A percentile compares a stretch with the other conserved stretches of the same genome.
phyloP scores from a whole-genome alignment of 2,888 invertebrate species.

The Hermodice carunculata region DNA sequence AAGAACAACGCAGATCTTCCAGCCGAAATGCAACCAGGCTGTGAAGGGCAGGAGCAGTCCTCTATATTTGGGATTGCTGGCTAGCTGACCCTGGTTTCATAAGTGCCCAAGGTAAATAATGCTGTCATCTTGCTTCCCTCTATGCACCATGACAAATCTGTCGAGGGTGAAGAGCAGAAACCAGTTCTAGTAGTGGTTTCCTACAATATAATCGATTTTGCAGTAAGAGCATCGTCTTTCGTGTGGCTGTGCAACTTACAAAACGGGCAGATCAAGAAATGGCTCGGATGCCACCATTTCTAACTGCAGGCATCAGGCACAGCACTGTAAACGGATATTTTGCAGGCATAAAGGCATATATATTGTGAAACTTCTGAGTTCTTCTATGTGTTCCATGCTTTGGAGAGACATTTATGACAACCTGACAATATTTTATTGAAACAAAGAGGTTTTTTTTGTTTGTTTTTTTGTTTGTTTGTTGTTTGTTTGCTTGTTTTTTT shows the following conservation, averaged over 20 bases:
- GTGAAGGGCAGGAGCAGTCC: conserved; percentile 3
- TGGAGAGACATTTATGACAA: too few relatives aligned
- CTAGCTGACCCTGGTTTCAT: conserved; percentile 5
- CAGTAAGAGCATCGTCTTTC: conserved; percentile 31
- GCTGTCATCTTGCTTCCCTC: conserved; percentile 14
- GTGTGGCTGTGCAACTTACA: conserved; percentile 27
- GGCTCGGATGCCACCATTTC: too few relatives aligned
- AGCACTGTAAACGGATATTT: too few relatives aligned
- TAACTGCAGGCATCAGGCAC: too few relatives aligned
- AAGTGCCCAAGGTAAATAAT: conserved; percentile 1
- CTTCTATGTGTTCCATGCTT: too few relatives aligned
- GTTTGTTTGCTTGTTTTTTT: too few relatives aligned
- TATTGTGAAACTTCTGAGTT: too few relatives aligned
- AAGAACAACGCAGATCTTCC: conserved; percentile 20
- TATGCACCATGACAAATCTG: conserved; percentile 22
- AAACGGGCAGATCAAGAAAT: too few relatives aligned
- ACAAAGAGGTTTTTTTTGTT: too few relatives aligned
- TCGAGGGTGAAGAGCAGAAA: conserved; percentile 13
- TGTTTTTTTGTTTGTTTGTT: too few relatives aligned
- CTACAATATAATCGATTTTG: conserved; percentile 37
- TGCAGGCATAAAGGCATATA: too few relatives aligned
- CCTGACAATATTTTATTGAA: too few relatives aligned
- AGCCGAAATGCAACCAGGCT: background rate
- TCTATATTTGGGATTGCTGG: conserved; percentile 20
- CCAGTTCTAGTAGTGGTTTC: conserved; percentile 38